These are phyloP conservation scores for Aeoliscus strigatus DNA, from an alignment of 2,797 vertebrate genomes.

Conservation along the genomic window DNA sequence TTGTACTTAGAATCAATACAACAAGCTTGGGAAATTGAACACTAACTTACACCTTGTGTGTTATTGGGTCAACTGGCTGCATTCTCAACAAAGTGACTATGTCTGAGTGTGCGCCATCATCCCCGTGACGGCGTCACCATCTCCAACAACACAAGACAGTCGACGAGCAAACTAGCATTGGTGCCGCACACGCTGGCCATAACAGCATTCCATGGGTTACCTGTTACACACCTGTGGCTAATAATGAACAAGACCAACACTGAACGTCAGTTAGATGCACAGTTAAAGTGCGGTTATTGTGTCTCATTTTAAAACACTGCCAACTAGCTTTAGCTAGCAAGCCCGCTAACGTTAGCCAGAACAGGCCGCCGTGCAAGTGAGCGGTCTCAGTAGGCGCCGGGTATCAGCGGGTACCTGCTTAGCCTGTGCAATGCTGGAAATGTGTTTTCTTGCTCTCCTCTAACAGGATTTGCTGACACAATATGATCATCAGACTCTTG, in stretches of 20 bases:
- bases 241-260: conserved; percentile 20
- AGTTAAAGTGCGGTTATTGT: conserved; percentile 59
- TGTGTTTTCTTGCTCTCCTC: conserved; percentile 25
- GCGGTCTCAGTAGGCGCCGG: conserved; percentile 60
- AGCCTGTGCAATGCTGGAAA: conserved; percentile 23
- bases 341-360: conserved; percentile 62
- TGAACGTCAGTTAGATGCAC: conserved; percentile 28
- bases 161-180: conserved; percentile 61
- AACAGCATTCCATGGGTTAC: conserved; percentile 13
- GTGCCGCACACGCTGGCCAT: conserved; percentile 31
- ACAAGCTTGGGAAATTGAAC: not conserved
- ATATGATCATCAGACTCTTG: conserved; percentile 42
- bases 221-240: conserved; percentile 15
- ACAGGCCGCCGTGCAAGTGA: conserved; percentile 67
- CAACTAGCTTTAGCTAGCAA: conserved; percentile 65
- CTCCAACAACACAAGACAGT: conserved; percentile 67
- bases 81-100: conserved; percentile 51
- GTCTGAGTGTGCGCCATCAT: conserved; percentile 73
- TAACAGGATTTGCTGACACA: conserved; percentile 31
- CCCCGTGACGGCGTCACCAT: conserved; percentile 68
- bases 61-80: conserved; percentile 25
- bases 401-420: conserved; percentile 39
- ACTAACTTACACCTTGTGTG: conserved; percentile 7
- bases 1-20: not conserved
- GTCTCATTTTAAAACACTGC: conserved; percentile 62